Conservation (phyloP, 2,113 vertebrate species). For the human (Homo sapiens) region GRCh38 chr3:88993501-88994000, state of each 20-base stretch:
- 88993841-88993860: background rate
- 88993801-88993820: background rate
- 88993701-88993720: background rate
- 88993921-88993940: background rate
- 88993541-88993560: background rate
- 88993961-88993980: no score
- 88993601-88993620: background rate
- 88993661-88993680: background rate
- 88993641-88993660: background rate
- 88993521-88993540: background rate
- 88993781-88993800: background rate
- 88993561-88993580: background rate
- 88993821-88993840: background rate
- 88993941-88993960: background rate
- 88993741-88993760: background rate
- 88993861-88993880: background rate
- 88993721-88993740: background rate
- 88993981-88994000: background rate
- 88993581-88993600: background rate
- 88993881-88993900: background rate
- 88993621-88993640: background rate
- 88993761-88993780: background rate
- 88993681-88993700: background rate
- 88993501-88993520: accelerated
- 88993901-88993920: background rate